Evolutionary conservation across 2,113 vertebrate species (phyloP).

Genomic region (Rhinolophus sinicus): DNA sequence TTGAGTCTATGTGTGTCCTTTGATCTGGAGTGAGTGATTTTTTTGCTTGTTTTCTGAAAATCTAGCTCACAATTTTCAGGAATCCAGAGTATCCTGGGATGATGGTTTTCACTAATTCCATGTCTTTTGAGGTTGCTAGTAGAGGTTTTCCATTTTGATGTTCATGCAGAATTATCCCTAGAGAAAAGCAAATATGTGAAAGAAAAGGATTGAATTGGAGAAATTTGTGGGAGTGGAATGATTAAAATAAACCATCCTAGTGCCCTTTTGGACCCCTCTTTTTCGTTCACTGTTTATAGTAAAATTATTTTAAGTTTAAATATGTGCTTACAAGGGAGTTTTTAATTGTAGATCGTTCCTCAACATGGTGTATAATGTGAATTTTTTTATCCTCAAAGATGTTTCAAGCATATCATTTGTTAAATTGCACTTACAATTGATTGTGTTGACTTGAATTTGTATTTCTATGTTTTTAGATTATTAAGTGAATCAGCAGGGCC

Average conservation of each 20-base stretch:
- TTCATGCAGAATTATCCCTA: not conserved
- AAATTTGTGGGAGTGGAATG: not conserved
- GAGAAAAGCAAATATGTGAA: not conserved
- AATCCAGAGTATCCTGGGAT: not conserved
- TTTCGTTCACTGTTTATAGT: not conserved
- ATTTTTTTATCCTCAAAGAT: not conserved
- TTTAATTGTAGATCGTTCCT: not conserved
- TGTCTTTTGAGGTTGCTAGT: not conserved
- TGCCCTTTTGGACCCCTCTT: not conserved
- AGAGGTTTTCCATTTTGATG: not conserved
- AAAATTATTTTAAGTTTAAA: constrained; percentile 29
- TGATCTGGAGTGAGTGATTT: not conserved
- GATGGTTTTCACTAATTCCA: not conserved
- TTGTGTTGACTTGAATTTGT: not conserved
- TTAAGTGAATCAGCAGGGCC: not conserved
- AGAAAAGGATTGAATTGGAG: not conserved
- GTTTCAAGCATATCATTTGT: not conserved
- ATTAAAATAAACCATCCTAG: not conserved
- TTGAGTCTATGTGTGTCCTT: too few species aligned
- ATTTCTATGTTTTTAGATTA: constrained; percentile 24
- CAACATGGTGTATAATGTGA: not conserved
- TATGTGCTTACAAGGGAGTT: not conserved
- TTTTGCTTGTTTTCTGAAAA: constrained; percentile 1
- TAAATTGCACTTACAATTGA: not conserved
- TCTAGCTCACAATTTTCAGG: not conserved